phyloP scores from a whole-genome alignment of 1,140 invertebrate genomes.

The Probaryconus sp. region DNA sequence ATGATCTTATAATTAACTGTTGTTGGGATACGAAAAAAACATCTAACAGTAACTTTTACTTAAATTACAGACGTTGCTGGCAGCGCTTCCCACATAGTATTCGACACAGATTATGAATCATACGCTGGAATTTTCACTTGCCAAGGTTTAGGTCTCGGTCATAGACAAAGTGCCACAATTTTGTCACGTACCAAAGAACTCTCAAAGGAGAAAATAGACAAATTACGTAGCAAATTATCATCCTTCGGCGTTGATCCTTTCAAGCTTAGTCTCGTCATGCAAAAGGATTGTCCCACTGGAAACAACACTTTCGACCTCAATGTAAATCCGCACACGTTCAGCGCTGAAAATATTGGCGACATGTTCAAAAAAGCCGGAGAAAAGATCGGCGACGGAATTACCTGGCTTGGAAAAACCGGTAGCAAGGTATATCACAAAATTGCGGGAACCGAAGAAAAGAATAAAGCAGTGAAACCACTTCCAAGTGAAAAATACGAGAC shows the following conservation, averaged over 20 bases:
- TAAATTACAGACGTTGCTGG: conserved; percentile 83
- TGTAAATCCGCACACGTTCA: conserved; percentile 87
- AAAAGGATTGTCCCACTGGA: conserved; percentile 81
- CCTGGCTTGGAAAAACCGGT: conserved; percentile 79
- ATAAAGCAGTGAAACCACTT: conserved; percentile 17
- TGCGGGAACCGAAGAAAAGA: conserved; percentile 65
- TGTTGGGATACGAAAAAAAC: no score
- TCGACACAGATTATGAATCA: conserved; percentile 86
- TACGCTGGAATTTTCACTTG: conserved; percentile 89
- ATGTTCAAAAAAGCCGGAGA: conserved; percentile 85
- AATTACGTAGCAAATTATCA: conserved; percentile 82
- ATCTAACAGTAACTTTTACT: conserved; percentile 1
- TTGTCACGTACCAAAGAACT: conserved; percentile 83
- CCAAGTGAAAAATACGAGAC: conserved; percentile 65
- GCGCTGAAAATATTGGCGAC: conserved; percentile 83
- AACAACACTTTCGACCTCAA: conserved; percentile 84
- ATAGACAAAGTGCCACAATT: conserved; percentile 88
- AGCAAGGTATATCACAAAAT: conserved; percentile 80
- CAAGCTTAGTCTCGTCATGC: conserved; percentile 86
- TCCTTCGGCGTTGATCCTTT: conserved; percentile 84
- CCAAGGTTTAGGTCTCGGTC: conserved; percentile 85
- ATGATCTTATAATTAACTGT: no score
- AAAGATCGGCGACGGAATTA: conserved; percentile 83
- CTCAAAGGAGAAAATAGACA: conserved; percentile 84
- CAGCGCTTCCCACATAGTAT: conserved; percentile 84